These are phyloP conservation scores for Stegodyphus dumicola DNA, from an alignment of 1,140 invertebrate genomes.

Conservation along the genomic window DNA sequence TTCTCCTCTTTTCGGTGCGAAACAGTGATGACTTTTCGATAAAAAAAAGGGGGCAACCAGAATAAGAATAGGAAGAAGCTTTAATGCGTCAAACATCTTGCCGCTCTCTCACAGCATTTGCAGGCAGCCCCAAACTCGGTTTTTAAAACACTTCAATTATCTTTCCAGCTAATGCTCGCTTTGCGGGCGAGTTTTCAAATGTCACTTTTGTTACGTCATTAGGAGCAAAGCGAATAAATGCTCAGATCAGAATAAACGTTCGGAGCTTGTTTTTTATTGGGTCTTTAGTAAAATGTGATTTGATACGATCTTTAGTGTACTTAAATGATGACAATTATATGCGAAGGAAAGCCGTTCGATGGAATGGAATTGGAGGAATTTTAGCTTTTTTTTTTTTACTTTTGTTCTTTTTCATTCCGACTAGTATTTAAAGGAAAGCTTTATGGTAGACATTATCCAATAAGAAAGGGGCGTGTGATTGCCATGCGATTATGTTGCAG, in stretches of 20 bases:
- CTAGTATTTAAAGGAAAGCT: too few species aligned
- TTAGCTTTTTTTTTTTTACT: too few species aligned
- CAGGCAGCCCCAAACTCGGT: not conserved
- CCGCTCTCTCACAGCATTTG: not conserved
- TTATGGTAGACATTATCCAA: too few species aligned
- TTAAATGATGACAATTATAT: not conserved
- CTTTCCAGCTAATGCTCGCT: not conserved
- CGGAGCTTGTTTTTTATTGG: not conserved
- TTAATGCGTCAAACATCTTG: not conserved
- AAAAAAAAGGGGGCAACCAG: not conserved
- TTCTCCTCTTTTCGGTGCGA: not conserved
- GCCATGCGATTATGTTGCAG: too few species aligned
- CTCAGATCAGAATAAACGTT: not conserved
- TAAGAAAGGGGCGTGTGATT: too few species aligned
- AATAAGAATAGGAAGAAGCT: not conserved
- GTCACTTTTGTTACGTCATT: not conserved
- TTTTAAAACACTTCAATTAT: constrained; percentile 1
- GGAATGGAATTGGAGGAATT: too few species aligned
- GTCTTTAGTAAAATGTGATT: not conserved
- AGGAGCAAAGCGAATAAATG: not conserved
- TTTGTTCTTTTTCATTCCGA: too few species aligned
- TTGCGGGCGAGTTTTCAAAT: not conserved
- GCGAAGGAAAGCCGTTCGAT: not conserved
- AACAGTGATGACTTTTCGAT: constrained; percentile 2
- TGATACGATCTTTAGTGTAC: not conserved